Percentiles rank a stretch among this genome's conserved stretches.
Evolutionary conservation across 2,888 invertebrate genomes (phyloP).

Genomic region (Lasioglossum marginatum): DNA sequence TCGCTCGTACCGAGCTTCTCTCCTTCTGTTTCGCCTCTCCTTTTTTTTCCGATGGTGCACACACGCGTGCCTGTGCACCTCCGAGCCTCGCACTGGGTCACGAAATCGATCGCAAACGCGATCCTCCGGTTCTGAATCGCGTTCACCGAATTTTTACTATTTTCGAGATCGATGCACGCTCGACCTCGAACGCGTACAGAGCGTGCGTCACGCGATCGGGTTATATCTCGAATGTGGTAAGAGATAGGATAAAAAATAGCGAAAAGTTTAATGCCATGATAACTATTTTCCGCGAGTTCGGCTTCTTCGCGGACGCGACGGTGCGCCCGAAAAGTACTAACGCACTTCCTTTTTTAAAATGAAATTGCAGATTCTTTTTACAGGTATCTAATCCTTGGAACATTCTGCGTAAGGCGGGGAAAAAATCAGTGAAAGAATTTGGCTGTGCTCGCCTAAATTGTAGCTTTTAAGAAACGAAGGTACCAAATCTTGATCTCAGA

Average conservation of each 20-base stretch:
- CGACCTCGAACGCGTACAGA: neutral
- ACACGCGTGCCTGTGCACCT: neutral
- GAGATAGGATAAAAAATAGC: neutral
- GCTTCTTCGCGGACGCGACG: neutral
- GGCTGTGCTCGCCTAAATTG: too few species aligned
- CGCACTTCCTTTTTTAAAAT: neutral
- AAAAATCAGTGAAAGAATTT: too few species aligned
- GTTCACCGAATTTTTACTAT: neutral
- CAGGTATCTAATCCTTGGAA: neutral
- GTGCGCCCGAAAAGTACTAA: neutral
- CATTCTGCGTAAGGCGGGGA: too few species aligned
- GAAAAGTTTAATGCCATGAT: neutral
- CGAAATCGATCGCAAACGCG: constrained; percentile 4
- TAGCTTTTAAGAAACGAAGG: neutral
- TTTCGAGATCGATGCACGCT: neutral
- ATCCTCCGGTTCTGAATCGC: neutral
- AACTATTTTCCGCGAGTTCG: neutral
- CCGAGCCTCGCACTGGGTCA: constrained; percentile 25
- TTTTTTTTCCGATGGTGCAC: neutral
- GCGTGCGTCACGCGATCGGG: neutral
- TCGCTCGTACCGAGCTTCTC: constrained; percentile 9
- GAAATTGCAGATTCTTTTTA: neutral
- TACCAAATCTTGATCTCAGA: neutral
- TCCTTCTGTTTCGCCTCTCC: neutral
- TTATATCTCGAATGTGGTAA: neutral